phyloP scores from a whole-genome alignment of 2,797 vertebrate species.

The Neosilurus mollespiculum region DNA sequence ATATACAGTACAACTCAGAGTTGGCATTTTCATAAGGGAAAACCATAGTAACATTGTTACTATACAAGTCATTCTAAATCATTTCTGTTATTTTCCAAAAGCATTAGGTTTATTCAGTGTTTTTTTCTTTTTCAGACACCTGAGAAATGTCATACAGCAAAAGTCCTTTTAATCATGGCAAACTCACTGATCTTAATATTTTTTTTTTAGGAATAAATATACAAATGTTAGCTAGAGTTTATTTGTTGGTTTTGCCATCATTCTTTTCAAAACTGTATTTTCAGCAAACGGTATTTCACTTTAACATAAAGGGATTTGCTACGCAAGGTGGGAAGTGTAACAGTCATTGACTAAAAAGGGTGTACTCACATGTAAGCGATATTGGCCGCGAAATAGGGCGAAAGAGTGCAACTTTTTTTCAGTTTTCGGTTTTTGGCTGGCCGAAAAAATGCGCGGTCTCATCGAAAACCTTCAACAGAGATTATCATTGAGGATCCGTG shows the following conservation, averaged over 20 bases:
- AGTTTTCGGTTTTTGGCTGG: no score
- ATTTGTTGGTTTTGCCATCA: slow-evolving; percentile 10
- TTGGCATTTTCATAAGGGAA: background rate
- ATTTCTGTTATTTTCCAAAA: slow-evolving; percentile 36
- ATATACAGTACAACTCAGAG: slow-evolving; percentile 14
- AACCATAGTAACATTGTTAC: slow-evolving; percentile 24
- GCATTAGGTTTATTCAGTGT: slow-evolving; percentile 39
- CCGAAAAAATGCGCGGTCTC: no score
- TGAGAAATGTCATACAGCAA: slow-evolving; percentile 52
- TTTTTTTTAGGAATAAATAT: slow-evolving; percentile 13
- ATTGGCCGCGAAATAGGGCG: no score
- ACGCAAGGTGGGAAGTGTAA: slow-evolving; percentile 34
- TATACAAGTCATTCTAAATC: slow-evolving; percentile 12
- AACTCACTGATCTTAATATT: background rate
- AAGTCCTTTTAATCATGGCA: slow-evolving; percentile 14
- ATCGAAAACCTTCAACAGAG: no score
- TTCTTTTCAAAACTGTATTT: slow-evolving; percentile 9
- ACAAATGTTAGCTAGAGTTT: slow-evolving; percentile 34
- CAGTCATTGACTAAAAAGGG: slow-evolving; percentile 25
- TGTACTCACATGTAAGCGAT: no score
- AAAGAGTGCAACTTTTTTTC: no score
- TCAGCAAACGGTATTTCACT: slow-evolving; percentile 34
- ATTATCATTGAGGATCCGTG: no score
- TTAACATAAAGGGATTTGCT: slow-evolving; percentile 48
- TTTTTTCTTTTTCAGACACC: slow-evolving; percentile 36